phyloP scores from a whole-genome alignment of 2,113 vertebrate species.

The Cyphomyrus plagiostoma region DNA sequence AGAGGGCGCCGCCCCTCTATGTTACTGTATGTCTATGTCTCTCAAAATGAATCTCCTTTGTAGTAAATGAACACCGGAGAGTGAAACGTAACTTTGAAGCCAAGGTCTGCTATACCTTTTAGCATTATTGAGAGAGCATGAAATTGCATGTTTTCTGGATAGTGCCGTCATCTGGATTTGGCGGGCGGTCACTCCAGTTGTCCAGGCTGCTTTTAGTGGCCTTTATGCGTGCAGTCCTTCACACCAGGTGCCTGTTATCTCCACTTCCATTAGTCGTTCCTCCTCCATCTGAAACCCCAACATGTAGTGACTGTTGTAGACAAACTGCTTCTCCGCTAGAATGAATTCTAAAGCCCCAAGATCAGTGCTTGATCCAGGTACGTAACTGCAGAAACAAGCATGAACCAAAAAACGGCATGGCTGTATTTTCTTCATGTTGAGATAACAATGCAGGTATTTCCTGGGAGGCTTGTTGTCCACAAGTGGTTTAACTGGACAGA shows the following conservation, averaged over 20 bases:
- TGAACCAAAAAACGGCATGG: background rate
- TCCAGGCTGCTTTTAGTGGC: slow-evolving; percentile 23
- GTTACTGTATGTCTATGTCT: background rate
- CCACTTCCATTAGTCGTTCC: slow-evolving; percentile 25
- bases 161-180: slow-evolving; percentile 17
- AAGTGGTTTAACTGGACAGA: slow-evolving; percentile 22
- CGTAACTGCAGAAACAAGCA: background rate
- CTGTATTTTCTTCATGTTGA: slow-evolving; percentile 34
- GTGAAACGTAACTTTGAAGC: background rate
- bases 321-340: background rate
- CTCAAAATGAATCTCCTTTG: background rate
- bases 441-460: slow-evolving; percentile 23
- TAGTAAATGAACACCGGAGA: background rate
- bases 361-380: background rate
- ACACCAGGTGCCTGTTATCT: slow-evolving; percentile 25
- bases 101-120: background rate
- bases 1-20: background rate
- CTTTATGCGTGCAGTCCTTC: slow-evolving; percentile 18
- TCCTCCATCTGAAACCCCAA: slow-evolving; percentile 26
- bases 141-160: background rate
- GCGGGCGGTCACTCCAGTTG: slow-evolving; percentile 27
- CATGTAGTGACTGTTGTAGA: background rate
- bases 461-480: slow-evolving; percentile 25
- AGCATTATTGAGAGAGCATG: background rate
- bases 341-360: background rate